Percentiles rank a stretch among this genome's conserved stretches.
Evolutionary conservation across 2,113 vertebrate genomes (phyloP).

Genomic region (Emydocephalus ijimae): DNA sequence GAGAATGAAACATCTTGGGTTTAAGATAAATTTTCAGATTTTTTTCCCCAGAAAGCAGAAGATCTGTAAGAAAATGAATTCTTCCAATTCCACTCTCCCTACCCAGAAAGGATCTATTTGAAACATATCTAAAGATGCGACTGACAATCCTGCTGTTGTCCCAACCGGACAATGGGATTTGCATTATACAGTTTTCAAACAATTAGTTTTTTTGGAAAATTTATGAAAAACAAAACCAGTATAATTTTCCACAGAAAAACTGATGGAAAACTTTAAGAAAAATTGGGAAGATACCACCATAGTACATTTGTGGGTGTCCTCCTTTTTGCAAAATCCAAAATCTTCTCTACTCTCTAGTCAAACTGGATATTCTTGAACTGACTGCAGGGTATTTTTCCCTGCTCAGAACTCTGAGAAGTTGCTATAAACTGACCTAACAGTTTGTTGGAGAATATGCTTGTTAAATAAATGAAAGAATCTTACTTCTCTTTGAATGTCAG

Average conservation of each 20-base stretch:
- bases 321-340: neutral
- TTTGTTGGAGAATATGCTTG: neutral
- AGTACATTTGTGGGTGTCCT: neutral
- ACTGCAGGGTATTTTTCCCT: neutral
- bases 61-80: neutral
- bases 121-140: neutral
- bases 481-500: neutral
- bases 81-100: neutral
- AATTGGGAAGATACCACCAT: neutral
- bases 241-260: neutral
- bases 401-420: neutral
- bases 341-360: neutral
- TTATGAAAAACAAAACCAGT: neutral
- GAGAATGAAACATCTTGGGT: neutral
- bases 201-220: neutral
- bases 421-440: neutral
- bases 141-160: neutral
- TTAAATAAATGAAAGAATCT: neutral
- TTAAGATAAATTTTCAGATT: neutral
- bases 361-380: neutral
- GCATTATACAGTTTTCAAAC: neutral
- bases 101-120: neutral
- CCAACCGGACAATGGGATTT: neutral
- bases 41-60: neutral
- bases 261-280: neutral